Evolutionary conservation across 2,113 vertebrate species (phyloP).

Genomic region (Cnemophilus loriae): DNA sequence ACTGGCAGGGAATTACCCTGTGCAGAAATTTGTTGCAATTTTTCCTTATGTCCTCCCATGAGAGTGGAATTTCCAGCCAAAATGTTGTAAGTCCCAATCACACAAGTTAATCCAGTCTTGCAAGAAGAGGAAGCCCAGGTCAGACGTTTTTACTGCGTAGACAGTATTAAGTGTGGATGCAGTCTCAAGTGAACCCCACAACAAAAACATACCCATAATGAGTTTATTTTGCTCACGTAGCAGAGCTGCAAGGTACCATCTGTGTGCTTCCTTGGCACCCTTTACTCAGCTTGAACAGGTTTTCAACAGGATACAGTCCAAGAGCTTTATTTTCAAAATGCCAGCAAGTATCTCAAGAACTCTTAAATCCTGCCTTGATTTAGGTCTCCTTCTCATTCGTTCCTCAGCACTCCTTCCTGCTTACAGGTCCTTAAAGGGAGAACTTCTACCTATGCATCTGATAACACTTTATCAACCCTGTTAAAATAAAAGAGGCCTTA

Average conservation of each 20-base stretch:
- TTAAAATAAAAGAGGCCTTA: conserved; percentile 35
- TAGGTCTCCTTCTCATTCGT: conserved; percentile 25
- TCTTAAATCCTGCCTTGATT: not conserved
- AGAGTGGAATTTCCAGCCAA: not conserved
- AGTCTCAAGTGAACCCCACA: not conserved
- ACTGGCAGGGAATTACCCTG: not conserved
- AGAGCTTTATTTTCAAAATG: not conserved
- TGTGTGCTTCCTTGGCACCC: not conserved
- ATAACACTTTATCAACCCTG: not conserved
- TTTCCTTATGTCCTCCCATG: not conserved
- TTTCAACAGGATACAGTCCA: not conserved
- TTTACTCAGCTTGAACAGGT: not conserved
- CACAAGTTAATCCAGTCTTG: conserved; percentile 33
- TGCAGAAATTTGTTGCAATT: not conserved
- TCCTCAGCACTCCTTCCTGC: not conserved
- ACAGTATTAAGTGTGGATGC: not conserved
- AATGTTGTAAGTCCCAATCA: not conserved
- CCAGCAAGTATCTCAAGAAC: not conserved
- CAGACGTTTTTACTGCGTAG: not conserved
- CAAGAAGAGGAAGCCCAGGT: not conserved
- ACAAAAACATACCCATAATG: not conserved
- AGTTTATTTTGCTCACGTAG: not conserved
- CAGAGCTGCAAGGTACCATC: not conserved
- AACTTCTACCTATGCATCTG: conserved; percentile 5
- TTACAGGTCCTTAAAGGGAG: not conserved